phyloP scores from a whole-genome alignment of 2,797 vertebrate genomes.

The Gymnopithys bicolor region DNA sequence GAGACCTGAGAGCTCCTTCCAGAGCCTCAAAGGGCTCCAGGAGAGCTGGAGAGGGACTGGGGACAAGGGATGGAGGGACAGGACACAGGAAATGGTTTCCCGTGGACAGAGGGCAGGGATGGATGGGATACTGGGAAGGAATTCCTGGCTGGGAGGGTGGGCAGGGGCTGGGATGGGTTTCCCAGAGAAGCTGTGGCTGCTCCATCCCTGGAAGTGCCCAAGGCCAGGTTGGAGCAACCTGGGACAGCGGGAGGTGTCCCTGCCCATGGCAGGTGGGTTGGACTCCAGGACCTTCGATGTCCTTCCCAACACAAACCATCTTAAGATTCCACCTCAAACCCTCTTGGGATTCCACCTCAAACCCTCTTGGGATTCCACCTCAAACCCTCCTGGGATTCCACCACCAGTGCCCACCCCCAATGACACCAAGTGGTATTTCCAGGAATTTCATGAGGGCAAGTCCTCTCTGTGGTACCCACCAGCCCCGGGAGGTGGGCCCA shows the following conservation, averaged over 20 bases:
- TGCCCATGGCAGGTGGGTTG: background rate
- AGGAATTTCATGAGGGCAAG: rapidly evolving
- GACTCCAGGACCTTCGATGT: background rate
- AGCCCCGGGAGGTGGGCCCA: background rate
- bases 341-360: too few relatives aligned
- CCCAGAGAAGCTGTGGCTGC: too few relatives aligned
- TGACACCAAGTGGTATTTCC: rapidly evolving
- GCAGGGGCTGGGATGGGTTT: too few relatives aligned
- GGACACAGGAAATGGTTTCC: background rate
- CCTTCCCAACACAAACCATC: background rate
- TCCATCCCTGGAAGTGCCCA: background rate
- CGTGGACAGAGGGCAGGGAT: background rate
- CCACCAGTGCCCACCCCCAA: rapidly evolving
- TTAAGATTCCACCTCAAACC: too few relatives aligned
- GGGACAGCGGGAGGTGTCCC: background rate
- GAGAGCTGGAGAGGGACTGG: too few relatives aligned
- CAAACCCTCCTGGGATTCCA: background rate
- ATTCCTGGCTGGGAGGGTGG: too few relatives aligned
- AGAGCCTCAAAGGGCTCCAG: too few relatives aligned
- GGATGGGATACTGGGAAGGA: background rate
- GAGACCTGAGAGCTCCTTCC: too few relatives aligned
- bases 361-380: too few relatives aligned
- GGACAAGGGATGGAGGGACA: too few relatives aligned
- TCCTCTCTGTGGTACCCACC: background rate
- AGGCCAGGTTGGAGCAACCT: background rate